Percentiles rank a stretch among this genome's conserved stretches.
Conservation (phyloP, 2,888 invertebrate species). For the Apoderus coryli region DNA sequence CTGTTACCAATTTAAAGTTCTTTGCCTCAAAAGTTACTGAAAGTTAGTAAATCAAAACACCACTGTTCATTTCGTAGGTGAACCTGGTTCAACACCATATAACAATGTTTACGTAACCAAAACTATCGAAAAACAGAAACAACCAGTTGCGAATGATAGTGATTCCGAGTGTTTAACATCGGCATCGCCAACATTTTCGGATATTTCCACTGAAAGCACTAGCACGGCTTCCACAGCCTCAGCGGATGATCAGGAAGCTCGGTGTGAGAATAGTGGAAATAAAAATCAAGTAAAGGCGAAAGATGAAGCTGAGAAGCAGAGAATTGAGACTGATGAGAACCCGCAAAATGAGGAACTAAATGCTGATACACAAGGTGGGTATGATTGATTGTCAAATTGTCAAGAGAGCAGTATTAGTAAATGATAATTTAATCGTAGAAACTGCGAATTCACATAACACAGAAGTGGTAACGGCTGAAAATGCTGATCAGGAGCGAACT, state of each 20-base stretch:
- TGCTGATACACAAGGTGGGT: too few relatives aligned
- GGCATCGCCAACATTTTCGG: conserved; percentile 27
- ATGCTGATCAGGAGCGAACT: too few relatives aligned
- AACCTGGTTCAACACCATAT: conserved; percentile 33
- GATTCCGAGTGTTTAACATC: conserved; percentile 25
- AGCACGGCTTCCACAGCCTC: conserved; percentile 21
- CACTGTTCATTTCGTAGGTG: conserved; percentile 22
- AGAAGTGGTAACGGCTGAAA: too few relatives aligned
- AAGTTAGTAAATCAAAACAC: too few relatives aligned
- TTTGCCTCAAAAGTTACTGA: too few relatives aligned
- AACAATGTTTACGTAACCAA: conserved; percentile 30
- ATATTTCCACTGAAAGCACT: conserved; percentile 16
- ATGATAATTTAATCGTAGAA: too few relatives aligned
- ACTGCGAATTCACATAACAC: too few relatives aligned
- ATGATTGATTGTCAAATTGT: too few relatives aligned
- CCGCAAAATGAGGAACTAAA: conserved; percentile 4
- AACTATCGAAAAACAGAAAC: conserved; percentile 18
- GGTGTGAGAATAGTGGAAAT: conserved; percentile 7
- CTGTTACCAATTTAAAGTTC: too few relatives aligned
- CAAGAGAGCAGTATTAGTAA: too few relatives aligned
- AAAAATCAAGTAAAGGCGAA: not conserved
- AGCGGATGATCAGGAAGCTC: conserved; percentile 17
- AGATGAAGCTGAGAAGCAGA: not conserved
- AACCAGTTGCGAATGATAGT: conserved; percentile 15
- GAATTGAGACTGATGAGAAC: not conserved